Evolutionary conservation across 2,888 invertebrate genomes (phyloP), one percentile per base, ranked within the genome.

Genomic region (Crepidodera aurea): DNA sequence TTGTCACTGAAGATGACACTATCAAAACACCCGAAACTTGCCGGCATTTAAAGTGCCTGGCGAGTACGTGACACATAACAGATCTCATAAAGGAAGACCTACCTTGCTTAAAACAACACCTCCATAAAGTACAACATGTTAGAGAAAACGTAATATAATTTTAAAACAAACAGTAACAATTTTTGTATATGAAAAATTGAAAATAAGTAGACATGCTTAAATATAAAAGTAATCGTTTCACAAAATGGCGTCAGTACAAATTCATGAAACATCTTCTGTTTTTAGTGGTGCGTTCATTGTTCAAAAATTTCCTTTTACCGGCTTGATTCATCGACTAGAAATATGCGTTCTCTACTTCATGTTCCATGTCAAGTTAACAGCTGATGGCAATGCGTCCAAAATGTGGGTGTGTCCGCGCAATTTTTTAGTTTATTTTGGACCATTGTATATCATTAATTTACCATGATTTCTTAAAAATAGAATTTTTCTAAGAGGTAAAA

Each of bases 211-310:
- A n/a, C 10, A 2, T 37, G 5, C 5, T 13, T 37, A 13, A 37
- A 32, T n/a, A n/a, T 7, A 13, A 18, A 8, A 18, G 18, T 13
- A 34, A 51, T 50, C 8, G 19, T 34, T 51, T 51, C 37, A 51
- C 51, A 51, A 51, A 51, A 51, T 51, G 51, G 51, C 51, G 22
- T 32, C 51, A 15, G 18, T 19, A 3, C 37, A 37, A 34, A 13
- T 12, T 34, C 13, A 37, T 34, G 32, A 34, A 19, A 50, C 10
- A 50, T 18, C 12, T 37, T 51, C 37, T 37, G 18, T 32, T 37
- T 12, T 13, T 13, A 7, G 18, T 22, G 5, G 4, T 22, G 19
- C 13, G 19, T 50, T 50, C 32, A 12, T 51, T 12, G 13, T 7
- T 13, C 34, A n/a, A 13, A 34, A 34, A 3, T 13, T 3, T 12